Evolutionary conservation across 2,888 invertebrate genomes (phyloP).

Genomic region (Spisula solida): DNA sequence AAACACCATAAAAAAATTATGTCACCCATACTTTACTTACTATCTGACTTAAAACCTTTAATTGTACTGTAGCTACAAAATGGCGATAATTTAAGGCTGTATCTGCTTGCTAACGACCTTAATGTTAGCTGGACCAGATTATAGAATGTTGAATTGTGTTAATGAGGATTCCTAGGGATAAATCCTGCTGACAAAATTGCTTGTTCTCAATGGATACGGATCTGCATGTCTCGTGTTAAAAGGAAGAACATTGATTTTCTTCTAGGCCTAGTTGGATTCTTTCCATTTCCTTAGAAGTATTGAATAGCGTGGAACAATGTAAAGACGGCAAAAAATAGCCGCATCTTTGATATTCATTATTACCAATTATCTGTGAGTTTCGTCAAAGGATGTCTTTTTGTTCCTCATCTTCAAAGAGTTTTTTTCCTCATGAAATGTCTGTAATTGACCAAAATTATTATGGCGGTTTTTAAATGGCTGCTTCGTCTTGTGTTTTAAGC

Average conservation of each 20-base stretch:
- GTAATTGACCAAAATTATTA: constrained; percentile 5
- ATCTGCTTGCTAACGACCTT: not conserved
- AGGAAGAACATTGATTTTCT: constrained; percentile 15
- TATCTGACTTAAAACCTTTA: too few species aligned
- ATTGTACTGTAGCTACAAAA: too few species aligned
- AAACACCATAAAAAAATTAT: too few species aligned
- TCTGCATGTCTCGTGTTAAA: not conserved
- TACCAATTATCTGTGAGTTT: not conserved
- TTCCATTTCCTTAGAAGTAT: constrained; percentile 9
- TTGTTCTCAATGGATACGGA: not conserved
- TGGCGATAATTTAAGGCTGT: too few species aligned
- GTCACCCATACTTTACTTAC: too few species aligned
- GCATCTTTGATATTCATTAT: not conserved
- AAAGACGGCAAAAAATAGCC: not conserved
- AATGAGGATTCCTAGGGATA: not conserved
- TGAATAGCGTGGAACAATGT: constrained; percentile 1
- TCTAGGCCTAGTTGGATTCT: not conserved
- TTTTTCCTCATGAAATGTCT: constrained; percentile 6
- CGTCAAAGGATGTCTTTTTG: constrained; percentile 8
- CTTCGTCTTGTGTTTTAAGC: not conserved
- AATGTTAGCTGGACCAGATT: not conserved
- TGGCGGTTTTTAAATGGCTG: not conserved
- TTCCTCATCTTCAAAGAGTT: constrained; percentile 1
- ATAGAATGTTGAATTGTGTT: constrained; percentile 3
- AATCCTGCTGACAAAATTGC: not conserved